Evolutionary conservation across 2,888 invertebrate genomes (phyloP).

Genomic region (Pemphredon lugubris): DNA sequence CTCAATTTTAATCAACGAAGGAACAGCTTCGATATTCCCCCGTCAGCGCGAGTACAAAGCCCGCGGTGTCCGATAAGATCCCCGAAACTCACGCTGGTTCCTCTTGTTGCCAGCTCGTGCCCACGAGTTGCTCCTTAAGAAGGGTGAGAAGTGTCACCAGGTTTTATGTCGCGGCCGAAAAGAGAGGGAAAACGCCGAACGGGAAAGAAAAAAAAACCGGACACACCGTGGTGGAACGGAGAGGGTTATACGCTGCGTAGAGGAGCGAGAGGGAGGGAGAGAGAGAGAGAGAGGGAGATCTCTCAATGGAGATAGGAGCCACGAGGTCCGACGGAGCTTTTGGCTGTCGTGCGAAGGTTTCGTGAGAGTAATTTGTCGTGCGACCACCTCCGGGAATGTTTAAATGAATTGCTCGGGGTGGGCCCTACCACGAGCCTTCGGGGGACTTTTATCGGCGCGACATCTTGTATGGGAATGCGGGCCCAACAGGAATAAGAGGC

Average conservation of each 20-base stretch:
- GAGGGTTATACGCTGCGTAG: conserved; percentile 3
- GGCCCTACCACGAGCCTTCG: conserved; percentile 65
- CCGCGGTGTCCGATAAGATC: conserved; percentile 47
- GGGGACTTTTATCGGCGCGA: conserved; percentile 80
- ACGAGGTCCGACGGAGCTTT: conserved; percentile 64
- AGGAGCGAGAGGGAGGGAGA: conserved; percentile 26
- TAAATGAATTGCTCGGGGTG: conserved; percentile 80
- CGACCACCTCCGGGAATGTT: conserved; percentile 81
- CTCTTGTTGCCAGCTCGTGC: conserved; percentile 62
- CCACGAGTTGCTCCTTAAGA: conserved; percentile 66
- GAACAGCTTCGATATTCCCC: too few species aligned
- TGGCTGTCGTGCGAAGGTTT: conserved; percentile 72
- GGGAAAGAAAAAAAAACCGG: conserved; percentile 44
- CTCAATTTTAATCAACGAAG: too few species aligned
- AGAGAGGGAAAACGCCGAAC: conserved; percentile 29
- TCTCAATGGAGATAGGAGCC: conserved; percentile 77
- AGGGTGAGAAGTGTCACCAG: conserved; percentile 74
- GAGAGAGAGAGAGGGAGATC: conserved; percentile 69
- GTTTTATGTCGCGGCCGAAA: conserved; percentile 64
- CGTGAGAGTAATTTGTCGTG: conserved; percentile 81
- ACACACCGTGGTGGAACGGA: conserved; percentile 66
- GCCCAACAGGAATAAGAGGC: conserved; percentile 76
- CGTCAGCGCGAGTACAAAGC: background rate
- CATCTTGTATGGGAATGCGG: conserved; percentile 81
- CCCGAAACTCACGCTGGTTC: conserved; percentile 34